Base-by-base conservation (phyloP, 2,888 invertebrate genomes). In the Rhingia rostrata region DNA sequence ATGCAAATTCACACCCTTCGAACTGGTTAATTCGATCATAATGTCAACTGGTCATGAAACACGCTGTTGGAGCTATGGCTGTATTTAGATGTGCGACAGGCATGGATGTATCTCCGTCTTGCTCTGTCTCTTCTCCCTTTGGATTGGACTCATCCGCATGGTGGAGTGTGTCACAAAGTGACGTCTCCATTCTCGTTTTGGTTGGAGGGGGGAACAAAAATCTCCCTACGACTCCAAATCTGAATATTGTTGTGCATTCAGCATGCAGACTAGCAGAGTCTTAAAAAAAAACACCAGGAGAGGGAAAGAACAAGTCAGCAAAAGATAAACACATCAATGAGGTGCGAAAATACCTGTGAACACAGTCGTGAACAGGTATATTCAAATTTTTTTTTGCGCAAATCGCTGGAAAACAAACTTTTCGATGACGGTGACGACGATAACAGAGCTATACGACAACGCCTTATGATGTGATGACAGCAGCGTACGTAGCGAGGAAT, bases 1-100 rank as follows among this genome's bases (percentile, higher is more conserved):
- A 70, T 84, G 80, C 79, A 70, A 70, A 84, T 84, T 84, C 84
- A 84, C 84, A 84, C 84, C 84, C 79, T 84, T 33, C 61, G 74
- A 84, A 74, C 80, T 84, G 84, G 79, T 75, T 84, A 84, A 84
- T 84, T 84, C 84, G 80, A 84, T 84, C 84, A 84, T 80, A 84
- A 80, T 75, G 84, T 79, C 84, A 84, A 84, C 79, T 84, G 74
- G 74, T 54, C 84, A 78, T 74, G 79, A 53, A 84, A 79, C 66
- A 79, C 41, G 60, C 58, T 60, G 22, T 6, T 22, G 22, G 22
- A 22, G 22, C 22, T 22, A 22, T 22, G 22, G 22, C 22, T 22
- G 22, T 22, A 22, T 22, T 22, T 22, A 2, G 22, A 22, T 22
- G 22, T 22, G 22, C 22, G 22, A 6, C 39, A 39, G 7, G 37